Conservation (phyloP, 2,888 invertebrate genomes). For the Trichopria drosophilae region DNA sequence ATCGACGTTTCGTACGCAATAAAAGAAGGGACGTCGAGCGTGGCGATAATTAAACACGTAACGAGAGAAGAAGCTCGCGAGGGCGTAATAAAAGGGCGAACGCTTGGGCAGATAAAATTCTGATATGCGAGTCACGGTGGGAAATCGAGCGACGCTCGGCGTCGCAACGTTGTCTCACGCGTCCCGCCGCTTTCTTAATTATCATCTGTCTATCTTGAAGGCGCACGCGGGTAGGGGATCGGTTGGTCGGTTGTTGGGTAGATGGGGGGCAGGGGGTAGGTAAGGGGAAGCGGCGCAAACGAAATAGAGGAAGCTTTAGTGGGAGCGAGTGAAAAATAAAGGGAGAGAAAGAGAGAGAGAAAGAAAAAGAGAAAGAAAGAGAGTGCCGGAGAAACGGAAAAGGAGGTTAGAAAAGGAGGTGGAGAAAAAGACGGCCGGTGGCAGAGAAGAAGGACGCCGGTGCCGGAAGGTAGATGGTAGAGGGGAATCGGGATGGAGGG, state of each 20-base stretch:
- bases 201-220: slow-evolving; percentile 58
- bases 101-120: slow-evolving; percentile 6
- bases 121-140: slow-evolving; percentile 39
- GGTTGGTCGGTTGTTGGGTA: slow-evolving; percentile 20
- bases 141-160: slow-evolving; percentile 42
- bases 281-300: slow-evolving; percentile 35
- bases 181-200: slow-evolving; percentile 58
- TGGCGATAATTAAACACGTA: slow-evolving; percentile 31
- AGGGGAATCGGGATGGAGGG: slow-evolving; percentile 24
- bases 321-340: slow-evolving; percentile 17
- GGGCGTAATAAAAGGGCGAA: slow-evolving; percentile 30
- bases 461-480: slow-evolving; percentile 19
- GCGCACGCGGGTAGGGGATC: slow-evolving; percentile 17
- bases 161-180: slow-evolving; percentile 53
- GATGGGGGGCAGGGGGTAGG: slow-evolving; percentile 28
- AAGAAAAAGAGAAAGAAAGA: slow-evolving; percentile 30
- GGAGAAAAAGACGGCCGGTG: too few species aligned
- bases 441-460: slow-evolving; percentile 26
- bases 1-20: too few species aligned
- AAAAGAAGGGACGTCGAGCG: slow-evolving; percentile 32
- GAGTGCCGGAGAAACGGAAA: slow-evolving; percentile 5
- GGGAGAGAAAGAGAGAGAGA: slow-evolving; percentile 22
- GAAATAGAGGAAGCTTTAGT: slow-evolving; percentile 38
- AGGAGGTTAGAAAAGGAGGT: slow-evolving; percentile 31
- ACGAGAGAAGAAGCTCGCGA: slow-evolving; percentile 22